Base-by-base conservation (phyloP, 2,888 invertebrate genomes). In the Iselma pallidipennis region DNA sequence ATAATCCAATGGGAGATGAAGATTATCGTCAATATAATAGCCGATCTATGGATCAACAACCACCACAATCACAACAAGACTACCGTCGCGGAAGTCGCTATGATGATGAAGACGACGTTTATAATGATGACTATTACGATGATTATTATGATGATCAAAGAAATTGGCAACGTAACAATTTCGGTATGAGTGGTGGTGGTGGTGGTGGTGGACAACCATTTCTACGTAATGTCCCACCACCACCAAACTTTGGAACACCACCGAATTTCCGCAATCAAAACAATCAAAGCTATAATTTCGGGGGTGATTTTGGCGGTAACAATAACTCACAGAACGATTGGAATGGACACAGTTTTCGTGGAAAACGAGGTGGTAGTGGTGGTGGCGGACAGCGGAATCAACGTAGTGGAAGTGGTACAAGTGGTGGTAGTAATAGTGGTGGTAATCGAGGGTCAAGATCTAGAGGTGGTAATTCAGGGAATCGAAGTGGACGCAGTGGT, bases 81-180 rank as follows among this genome's bases (percentile, higher is more conserved):
- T 73, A 62, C 53, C 66, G 73, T 6, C 55, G 48, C 31, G 60
- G 53, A 9, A 25, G 16, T 21, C 33, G 52, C 10, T 64, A 68
- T 28, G 67, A 70, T 7, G 71, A 78, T 59, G 67, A 71, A 14
- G 76, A 80, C 51, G 76, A 78, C 61, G 81, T 82, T 69, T 78
- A 80, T 67, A 80, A 33, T 52, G 83, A 82, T 16, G 69, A 71
- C 16, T 74, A 67, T 50, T 76, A 80, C 76, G 81, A 84, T 45
- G 82, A 83, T 76, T 82, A 83, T 67, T 78, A 78, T 51, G 76
- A 75, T 73, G 82, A 83, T 29, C 80, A 79, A 71, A 65, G 63
- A 9, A 82, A 77, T 71, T 82, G 81, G 81, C 80, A 82, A 64
- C 81, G 82, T 16, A 61, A 59, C 9, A 66, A 59, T 23, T 45